Base-by-base conservation (phyloP, 1,140 invertebrate species). In the Dolichoris vasculosae region DNA sequence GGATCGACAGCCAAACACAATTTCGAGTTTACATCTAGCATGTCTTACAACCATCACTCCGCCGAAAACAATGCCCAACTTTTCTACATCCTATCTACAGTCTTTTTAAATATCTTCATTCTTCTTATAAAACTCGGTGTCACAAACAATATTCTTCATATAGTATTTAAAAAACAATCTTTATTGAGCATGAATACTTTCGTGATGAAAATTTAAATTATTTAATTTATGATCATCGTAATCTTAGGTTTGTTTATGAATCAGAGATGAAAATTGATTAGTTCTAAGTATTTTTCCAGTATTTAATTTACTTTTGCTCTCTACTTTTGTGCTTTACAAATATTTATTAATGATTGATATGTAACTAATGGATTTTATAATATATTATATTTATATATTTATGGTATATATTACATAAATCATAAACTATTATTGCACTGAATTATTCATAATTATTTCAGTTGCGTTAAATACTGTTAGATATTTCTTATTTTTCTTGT, bases 1-100 rank as follows among this genome's bases (percentile, higher is more conserved):
- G 78, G 87, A 87, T 88, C 85, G 83, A 87, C 86, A 85, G 43
- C 17, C 76, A 35, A 83, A 48, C 32, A 20, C 17, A 38, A 59
- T 46, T 30, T 48, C 15, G 23, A 79, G 67, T 77, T 82, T 77
- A 82, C 64, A 75, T 71, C 69, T 77, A 46, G 64, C 40, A 3
- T 35, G n/a, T 20, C 23, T 59, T 63, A 76, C 75, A 51, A 59
- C 17, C 46, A 26, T 23, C 43, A 35, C 32, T 67, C n/a, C 40
- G 30, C 23, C 26, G 32, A 85, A 85, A 85, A 80, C 77, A 85
- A 80, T 85, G 32, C 51, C 23, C 40, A 23, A 80, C 63, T 85
- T 73, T 73, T 85, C 59, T 80, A 48, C 38, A 59, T 84, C 75
- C 26, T 15, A 3, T 76, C 17, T 9, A 8, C 30, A 78, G 3